phyloP scores from a whole-genome alignment of 2,888 invertebrate species.

The Xestobium rufovillosum region DNA sequence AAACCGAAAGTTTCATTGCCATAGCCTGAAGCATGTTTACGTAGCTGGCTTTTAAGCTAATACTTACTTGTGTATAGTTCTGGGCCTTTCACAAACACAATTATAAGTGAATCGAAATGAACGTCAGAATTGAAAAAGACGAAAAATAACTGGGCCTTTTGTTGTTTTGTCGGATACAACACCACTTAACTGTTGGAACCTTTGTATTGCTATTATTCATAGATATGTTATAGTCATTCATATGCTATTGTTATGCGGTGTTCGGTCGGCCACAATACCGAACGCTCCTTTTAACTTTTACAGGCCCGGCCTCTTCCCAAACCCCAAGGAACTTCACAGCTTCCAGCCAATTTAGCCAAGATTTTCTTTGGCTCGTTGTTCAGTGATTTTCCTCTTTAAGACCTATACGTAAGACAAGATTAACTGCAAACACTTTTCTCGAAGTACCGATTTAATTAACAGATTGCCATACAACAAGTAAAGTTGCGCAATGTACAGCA shows the following conservation, averaged over 20 bases:
- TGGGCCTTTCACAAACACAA: conserved; percentile 1
- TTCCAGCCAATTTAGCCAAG: no score
- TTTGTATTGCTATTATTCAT: conserved; percentile 32
- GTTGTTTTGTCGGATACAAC: conserved; percentile 27
- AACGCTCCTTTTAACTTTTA: conserved; percentile 25
- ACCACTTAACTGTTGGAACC: conserved; percentile 29
- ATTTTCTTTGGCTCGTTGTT: no score
- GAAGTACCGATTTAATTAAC: no score
- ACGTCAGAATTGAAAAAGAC: conserved; percentile 14
- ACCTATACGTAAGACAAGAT: no score
- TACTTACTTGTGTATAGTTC: conserved; percentile 1
- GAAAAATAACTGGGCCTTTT: conserved; percentile 29
- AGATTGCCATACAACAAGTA: no score
- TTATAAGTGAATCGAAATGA: conserved; percentile 2
- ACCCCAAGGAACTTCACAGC: conserved; percentile 13
- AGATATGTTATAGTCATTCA: conserved; percentile 32
- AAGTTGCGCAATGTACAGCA: no score
- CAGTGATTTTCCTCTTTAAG: no score
- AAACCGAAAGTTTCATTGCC: conserved; percentile 1
- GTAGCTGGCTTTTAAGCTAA: background rate
- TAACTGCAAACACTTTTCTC: no score
- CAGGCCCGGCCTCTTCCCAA: no score
- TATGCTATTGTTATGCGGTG: conserved; percentile 30
- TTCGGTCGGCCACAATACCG: conserved; percentile 27
- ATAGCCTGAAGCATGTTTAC: conserved; percentile 1